Evolutionary conservation across 2,113 vertebrate genomes (phyloP), one percentile per base, ranked within the genome.

Genomic region (Mormoops blainvillei): DNA sequence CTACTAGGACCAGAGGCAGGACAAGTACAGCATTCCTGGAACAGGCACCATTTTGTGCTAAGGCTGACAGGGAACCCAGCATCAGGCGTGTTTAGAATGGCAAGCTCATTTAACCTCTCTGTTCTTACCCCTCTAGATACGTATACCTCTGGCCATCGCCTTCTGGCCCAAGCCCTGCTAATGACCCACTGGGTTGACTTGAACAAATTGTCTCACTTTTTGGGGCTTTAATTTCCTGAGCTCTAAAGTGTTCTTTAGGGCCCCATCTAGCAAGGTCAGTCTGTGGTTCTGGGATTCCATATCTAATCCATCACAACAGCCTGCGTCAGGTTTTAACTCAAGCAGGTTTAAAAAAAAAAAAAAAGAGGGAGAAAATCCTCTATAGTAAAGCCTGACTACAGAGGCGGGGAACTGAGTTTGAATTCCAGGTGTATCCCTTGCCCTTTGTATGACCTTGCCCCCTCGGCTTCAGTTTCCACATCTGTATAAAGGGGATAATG

Each of bases 1-100:
- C 22, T 26, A 0, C 8, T 14, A 20, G 73, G 74, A 78, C 74
- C 12, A 13, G 41, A 20, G 11, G 28, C 1, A 58, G 5, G 13
- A 1, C 5, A 16, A 45, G 48, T 0, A 3, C 0, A 31, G 1
- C 8, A 36, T 16, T 73, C 18, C 38, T 31, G 0, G 12, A 16
- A 11, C 1, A 12, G 43, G 31, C 7, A 4, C 22, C 10, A 0
- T 5, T 9, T 33, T 3, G 11, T 5, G 11, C 28, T 2, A 54
- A 73, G 38, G 52, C 28, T 24, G 33, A 63, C 1, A 1, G 2
- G 38, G 43, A 20, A 9, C 63, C 11, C 18, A 5, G 45, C 38
- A 20, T 19, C 5, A 1, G 61, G 50, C 83, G 18, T 1, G 3
- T 52, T 52, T 31, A 13, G 54, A 61, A 24, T 1, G 41, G 38